A percentile compares a stretch with the other conserved stretches of the same genome.
Conservation (phyloP, 2,888 invertebrate genomes). For the Prionchulus punctatus region DNA sequence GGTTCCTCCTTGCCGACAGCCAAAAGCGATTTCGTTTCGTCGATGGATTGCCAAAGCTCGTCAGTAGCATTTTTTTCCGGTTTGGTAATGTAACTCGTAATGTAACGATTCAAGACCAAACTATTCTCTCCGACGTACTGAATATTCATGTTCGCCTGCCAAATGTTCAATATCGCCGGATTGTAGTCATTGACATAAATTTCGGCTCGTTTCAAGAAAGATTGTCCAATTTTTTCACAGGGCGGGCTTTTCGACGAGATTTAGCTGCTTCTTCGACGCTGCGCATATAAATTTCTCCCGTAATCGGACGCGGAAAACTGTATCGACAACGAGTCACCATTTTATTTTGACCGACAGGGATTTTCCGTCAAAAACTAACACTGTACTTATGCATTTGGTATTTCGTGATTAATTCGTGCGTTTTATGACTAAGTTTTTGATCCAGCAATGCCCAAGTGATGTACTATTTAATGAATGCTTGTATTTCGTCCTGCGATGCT, state of each 20-base stretch:
- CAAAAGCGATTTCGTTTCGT: neutral
- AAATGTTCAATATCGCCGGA: conserved; percentile 1
- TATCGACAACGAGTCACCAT: too few relatives aligned
- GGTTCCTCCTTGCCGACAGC: too few relatives aligned
- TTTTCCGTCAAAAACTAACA: too few relatives aligned
- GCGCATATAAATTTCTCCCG: neutral
- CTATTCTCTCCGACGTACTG: conserved; percentile 5
- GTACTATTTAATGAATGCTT: too few relatives aligned
- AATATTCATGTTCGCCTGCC: conserved; percentile 10
- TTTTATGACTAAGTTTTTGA: too few relatives aligned
- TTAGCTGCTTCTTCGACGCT: neutral
- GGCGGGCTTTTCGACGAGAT: neutral
- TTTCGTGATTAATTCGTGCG: too few relatives aligned
- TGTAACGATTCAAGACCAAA: neutral
- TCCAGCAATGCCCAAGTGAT: too few relatives aligned
- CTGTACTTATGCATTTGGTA: too few relatives aligned
- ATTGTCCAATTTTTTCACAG: neutral
- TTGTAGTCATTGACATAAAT: conserved; percentile 8
- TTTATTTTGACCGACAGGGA: too few relatives aligned
- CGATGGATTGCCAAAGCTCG: neutral
- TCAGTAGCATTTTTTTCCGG: neutral
- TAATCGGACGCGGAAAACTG: neutral
- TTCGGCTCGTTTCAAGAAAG: neutral
- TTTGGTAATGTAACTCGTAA: conserved; percentile 6
- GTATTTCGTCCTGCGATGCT: too few relatives aligned